Evolutionary conservation across 2,113 vertebrate genomes (phyloP), one percentile per base, ranked within the genome.

Genomic region (Erythrolamprus reginae): DNA sequence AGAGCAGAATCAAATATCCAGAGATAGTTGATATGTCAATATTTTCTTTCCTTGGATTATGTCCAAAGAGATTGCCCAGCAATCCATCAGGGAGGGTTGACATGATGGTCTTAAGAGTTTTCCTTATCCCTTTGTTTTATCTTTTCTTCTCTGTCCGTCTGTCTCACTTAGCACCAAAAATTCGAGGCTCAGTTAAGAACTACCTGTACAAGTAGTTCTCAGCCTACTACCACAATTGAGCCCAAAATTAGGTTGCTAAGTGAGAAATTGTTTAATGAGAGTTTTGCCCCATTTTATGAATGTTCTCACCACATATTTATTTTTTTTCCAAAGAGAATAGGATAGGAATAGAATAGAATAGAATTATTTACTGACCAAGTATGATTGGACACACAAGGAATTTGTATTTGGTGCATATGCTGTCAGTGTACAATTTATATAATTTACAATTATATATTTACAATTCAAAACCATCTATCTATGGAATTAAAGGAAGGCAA

Each of bases 401-500:
- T n/a, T n/a, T n/a, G n/a, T n/a, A n/a, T n/a, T n/a, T n/a, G n/a
- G n/a, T n/a, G n/a, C n/a, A n/a, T n/a, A n/a, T n/a, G n/a, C n/a
- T n/a, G n/a, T n/a, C n/a, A n/a, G n/a, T n/a, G n/a, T n/a, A n/a
- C n/a, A n/a, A n/a, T n/a, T n/a, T n/a, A n/a, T n/a, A n/a, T n/a
- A n/a, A n/a, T n/a, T n/a, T n/a, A n/a, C n/a, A n/a, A n/a, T n/a
- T n/a, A n/a, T n/a, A n/a, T 19, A 92, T 56, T 26, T 51, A 28
- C 55, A 61, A 6, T 51, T 90, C 90, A 84, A 92, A 92, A 95
- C 89, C 92, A 94, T 84, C 88, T 92, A 26, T 94, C 91, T 82
- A 95, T 88, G 26, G 55, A 38, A 88, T 61, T 61, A 61, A 61
- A 61, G 26, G 26, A 61, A 12, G 58, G 10, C 58, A 13, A 65